These are phyloP conservation scores for Diadromus collaris DNA, from an alignment of 2,888 invertebrate genomes.

Conservation along the genomic window DNA sequence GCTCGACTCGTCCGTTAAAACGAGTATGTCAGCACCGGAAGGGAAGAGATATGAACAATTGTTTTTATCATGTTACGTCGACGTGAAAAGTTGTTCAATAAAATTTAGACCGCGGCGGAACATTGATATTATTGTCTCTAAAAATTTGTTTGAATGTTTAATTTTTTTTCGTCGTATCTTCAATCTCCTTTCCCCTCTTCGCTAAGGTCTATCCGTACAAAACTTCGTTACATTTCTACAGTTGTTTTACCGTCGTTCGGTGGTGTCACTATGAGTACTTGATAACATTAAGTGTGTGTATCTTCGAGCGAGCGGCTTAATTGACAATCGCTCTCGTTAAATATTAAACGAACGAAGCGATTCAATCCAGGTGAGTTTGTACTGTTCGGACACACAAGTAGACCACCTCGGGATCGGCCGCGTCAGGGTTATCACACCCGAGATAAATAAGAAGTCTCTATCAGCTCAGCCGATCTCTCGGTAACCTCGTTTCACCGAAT, in stretches of 20 bases:
- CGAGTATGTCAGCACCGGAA: slow-evolving; percentile 38
- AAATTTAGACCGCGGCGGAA: slow-evolving; percentile 64
- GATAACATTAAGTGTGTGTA: not conserved
- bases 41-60: slow-evolving; percentile 55
- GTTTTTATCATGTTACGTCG: slow-evolving; percentile 65
- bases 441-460: slow-evolving; percentile 32
- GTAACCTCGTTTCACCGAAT: not conserved
- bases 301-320: not conserved
- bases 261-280: slow-evolving; percentile 2
- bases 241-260: not conserved
- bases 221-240: not conserved
- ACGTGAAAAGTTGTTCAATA: slow-evolving; percentile 67
- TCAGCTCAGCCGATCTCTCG: slow-evolving; percentile 12
- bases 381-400: slow-evolving; percentile 8
- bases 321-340: not conserved
- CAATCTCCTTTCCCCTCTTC: not conserved
- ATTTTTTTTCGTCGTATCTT: slow-evolving; percentile 2
- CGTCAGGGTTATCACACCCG: slow-evolving; percentile 23
- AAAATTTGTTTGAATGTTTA: slow-evolving; percentile 1
- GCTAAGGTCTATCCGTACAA: not conserved
- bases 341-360: not conserved
- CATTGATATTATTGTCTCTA: slow-evolving; percentile 32
- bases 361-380: not conserved
- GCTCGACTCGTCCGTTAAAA: slow-evolving; percentile 18
- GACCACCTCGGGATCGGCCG: slow-evolving; percentile 26